These are phyloP conservation scores for Catharus minimus DNA, from an alignment of 2,113 vertebrate species.

Conservation along the genomic window DNA sequence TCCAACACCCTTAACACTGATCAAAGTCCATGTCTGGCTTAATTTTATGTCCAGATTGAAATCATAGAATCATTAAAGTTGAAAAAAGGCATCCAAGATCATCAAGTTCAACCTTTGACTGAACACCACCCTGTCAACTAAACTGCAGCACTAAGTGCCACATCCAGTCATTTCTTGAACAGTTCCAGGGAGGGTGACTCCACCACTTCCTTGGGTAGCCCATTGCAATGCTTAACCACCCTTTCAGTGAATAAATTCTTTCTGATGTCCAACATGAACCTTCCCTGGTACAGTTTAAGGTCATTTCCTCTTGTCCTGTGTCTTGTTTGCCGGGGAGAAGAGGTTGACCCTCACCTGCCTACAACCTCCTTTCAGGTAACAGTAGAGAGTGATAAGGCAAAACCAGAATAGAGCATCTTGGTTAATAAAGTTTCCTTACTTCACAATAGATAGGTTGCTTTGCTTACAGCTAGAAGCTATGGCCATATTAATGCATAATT, in stretches of 20 bases:
- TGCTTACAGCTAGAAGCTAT: background rate
- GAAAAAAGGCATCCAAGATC: background rate
- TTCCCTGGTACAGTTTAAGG: background rate
- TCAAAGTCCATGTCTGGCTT: background rate
- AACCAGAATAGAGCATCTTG: background rate
- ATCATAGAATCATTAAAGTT: background rate
- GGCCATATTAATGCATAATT: background rate
- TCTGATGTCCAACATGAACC: background rate
- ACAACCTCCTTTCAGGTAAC: background rate
- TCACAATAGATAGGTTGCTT: background rate
- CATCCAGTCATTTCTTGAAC: background rate
- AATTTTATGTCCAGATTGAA: background rate
- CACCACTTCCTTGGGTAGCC: background rate
- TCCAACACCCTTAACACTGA: background rate
- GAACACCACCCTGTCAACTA: background rate
- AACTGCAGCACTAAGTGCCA: background rate
- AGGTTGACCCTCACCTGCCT: background rate
- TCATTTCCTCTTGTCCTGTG: background rate
- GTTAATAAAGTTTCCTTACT: background rate
- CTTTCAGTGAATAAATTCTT: background rate
- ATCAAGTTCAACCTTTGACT: background rate
- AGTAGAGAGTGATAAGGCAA: background rate
- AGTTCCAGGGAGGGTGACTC: background rate
- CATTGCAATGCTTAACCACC: accelerated
- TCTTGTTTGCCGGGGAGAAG: background rate